Evolutionary conservation across 1,140 invertebrate genomes (phyloP).

Genomic region (Nixonia krombeini): DNA sequence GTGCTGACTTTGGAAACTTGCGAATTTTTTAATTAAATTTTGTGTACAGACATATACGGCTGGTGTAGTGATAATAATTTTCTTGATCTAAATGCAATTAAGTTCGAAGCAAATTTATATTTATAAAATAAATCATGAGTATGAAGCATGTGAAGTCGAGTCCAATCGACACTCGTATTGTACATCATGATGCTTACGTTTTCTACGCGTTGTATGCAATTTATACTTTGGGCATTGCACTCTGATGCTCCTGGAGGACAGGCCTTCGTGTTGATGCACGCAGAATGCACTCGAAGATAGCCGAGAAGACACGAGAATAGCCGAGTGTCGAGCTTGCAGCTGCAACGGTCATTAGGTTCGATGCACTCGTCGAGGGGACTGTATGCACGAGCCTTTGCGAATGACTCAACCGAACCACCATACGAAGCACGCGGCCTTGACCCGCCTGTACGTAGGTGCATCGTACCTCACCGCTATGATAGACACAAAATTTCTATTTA

Average conservation of each 20-base stretch:
- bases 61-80: no score
- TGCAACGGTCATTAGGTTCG: constrained; percentile 71
- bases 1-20: no score
- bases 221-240: constrained; percentile 64
- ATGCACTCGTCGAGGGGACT: constrained; percentile 60
- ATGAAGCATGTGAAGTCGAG: no score
- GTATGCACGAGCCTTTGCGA: constrained; percentile 58
- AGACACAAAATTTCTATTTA: constrained; percentile 26
- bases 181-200: no score
- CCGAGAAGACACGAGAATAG: constrained; percentile 46
- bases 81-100: no score
- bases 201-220: no score
- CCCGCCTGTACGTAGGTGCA: constrained; percentile 64
- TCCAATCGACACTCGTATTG: no score
- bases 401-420: constrained; percentile 61
- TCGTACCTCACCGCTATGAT: constrained; percentile 56
- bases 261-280: constrained; percentile 59
- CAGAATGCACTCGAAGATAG: constrained; percentile 59
- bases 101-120: no score
- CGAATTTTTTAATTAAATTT: no score
- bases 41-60: no score
- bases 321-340: constrained; percentile 58
- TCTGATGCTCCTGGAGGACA: constrained; percentile 59
- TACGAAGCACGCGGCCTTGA: constrained; percentile 67
- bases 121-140: no score